These are phyloP conservation scores for Uromys caudimaculatus DNA, from an alignment of 2,797 vertebrate genomes.

Conservation along the genomic window DNA sequence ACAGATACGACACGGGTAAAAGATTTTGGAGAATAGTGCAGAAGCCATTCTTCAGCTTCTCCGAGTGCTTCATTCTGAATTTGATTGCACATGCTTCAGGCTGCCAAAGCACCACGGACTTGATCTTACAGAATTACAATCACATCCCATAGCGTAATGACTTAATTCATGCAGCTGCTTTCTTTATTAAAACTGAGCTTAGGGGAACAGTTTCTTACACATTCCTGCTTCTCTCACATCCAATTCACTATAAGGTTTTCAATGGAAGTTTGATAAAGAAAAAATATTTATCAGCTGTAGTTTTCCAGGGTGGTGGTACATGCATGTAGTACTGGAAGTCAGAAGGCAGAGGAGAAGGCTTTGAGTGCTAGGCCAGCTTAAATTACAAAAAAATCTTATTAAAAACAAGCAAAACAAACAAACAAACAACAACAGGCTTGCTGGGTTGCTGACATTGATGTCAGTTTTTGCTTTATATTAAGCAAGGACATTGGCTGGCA, in stretches of 20 bases:
- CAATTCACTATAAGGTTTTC: background rate
- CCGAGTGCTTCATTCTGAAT: background rate
- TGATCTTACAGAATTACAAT: background rate
- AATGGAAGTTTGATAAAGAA: background rate
- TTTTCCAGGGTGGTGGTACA: background rate
- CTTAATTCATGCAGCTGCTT: background rate
- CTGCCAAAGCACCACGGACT: background rate
- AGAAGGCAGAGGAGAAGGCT: background rate
- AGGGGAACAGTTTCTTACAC: background rate
- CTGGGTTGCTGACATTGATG: background rate
- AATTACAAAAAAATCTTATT: background rate
- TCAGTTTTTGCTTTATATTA: background rate
- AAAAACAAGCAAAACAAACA: background rate
- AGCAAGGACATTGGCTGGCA: background rate
- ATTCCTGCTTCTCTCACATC: background rate
- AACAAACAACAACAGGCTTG: background rate
- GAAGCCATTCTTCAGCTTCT: background rate
- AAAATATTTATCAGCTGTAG: background rate
- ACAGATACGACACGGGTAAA: background rate
- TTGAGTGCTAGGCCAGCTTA: background rate
- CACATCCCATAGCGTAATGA: background rate
- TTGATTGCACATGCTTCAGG: background rate
- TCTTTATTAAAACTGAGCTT: background rate
- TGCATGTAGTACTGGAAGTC: no score
- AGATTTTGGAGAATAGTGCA: background rate